Conservation (phyloP, 2,888 invertebrate genomes). For the Brenthis ino region DNA sequence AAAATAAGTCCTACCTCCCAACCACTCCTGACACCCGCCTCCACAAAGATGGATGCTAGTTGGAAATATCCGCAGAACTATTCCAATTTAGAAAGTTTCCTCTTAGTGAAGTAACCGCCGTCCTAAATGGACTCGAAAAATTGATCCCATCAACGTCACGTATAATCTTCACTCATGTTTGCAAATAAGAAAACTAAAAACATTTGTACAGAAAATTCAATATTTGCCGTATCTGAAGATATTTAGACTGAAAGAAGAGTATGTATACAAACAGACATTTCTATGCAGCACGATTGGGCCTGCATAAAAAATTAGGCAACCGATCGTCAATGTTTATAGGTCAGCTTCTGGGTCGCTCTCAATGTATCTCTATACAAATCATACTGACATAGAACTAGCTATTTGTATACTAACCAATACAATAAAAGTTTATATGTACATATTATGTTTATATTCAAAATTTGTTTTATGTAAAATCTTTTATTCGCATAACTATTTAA, state of each 20-base stretch:
- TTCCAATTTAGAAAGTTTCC: constrained; percentile 78
- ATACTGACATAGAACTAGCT: constrained; percentile 35
- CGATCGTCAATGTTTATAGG: constrained; percentile 50
- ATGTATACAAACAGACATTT: constrained; percentile 24
- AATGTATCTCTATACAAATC: constrained; percentile 49
- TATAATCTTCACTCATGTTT: constrained; percentile 23
- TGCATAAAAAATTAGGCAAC: constrained; percentile 54
- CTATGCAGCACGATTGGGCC: constrained; percentile 37
- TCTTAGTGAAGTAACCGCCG: constrained; percentile 65
- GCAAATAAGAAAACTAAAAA: constrained; percentile 27
- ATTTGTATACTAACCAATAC: not conserved
- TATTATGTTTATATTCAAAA: not conserved
- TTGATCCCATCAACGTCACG: constrained; percentile 43
- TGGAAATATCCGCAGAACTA: constrained; percentile 73
- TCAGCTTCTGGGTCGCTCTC: constrained; percentile 47
- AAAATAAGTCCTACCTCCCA: constrained; percentile 52
- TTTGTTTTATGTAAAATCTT: too few species aligned
- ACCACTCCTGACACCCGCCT: constrained; percentile 50
- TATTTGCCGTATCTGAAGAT: constrained; percentile 20
- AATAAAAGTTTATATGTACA: not conserved
- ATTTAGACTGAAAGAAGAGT: constrained; percentile 14
- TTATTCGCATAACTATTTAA: too few species aligned
- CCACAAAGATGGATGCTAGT: constrained; percentile 71
- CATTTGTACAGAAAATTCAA: constrained; percentile 12
- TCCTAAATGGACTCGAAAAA: constrained; percentile 61